A percentile compares a stretch with the other conserved stretches of the same genome.
phyloP scores from a whole-genome alignment of 2,113 vertebrate genomes.

The Circaetus gallicus region DNA sequence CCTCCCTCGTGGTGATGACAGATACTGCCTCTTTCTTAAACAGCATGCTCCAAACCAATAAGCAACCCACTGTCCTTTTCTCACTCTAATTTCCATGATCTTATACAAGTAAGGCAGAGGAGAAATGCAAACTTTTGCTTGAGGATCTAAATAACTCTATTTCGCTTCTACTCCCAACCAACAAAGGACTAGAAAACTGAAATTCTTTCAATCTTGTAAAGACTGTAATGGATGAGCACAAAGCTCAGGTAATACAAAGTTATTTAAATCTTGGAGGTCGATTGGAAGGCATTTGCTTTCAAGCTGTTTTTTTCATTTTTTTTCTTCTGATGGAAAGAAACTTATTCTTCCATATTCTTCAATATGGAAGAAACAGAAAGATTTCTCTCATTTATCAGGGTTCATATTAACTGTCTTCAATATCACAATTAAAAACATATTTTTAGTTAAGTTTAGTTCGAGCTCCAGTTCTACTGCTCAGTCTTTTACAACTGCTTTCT shows the following conservation, averaged over 20 bases:
- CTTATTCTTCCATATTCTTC: background rate
- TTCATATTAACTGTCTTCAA: background rate
- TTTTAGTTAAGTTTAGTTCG: background rate
- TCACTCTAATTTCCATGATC: accelerated
- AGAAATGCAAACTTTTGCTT: background rate
- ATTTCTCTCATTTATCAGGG: background rate
- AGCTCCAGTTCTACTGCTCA: background rate
- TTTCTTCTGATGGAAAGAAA: background rate
- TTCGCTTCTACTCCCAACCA: background rate
- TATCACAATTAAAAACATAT: background rate
- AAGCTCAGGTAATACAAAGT: background rate
- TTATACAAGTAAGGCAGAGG: background rate
- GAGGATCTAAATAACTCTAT: background rate
- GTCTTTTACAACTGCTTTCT: background rate
- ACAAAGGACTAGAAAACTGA: background rate
- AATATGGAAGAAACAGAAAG: background rate
- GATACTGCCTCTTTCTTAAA: background rate
- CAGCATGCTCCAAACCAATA: background rate
- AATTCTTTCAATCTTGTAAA: background rate
- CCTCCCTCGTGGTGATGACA: background rate
- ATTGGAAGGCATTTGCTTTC: background rate
- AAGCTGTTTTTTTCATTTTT: background rate
- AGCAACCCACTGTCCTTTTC: background rate
- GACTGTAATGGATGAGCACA: background rate
- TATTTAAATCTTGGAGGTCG: background rate